Evolutionary conservation across 1,140 invertebrate species (phyloP).

Genomic region (Anoplolepis gracilipes): DNA sequence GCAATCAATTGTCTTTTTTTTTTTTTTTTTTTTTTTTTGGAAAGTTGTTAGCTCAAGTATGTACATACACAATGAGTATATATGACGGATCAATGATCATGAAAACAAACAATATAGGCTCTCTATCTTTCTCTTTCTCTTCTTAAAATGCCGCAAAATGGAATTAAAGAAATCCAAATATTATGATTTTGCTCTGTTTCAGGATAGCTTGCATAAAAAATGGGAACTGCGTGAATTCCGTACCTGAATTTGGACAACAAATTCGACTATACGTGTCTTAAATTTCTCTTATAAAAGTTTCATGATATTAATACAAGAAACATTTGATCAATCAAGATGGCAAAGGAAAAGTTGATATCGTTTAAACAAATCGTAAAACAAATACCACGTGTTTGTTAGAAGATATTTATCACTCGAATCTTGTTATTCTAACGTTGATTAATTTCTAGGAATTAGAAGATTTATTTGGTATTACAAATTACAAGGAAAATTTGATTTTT

Average conservation of each 20-base stretch:
- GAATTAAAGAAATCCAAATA: constrained; percentile 44
- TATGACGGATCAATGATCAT: constrained; percentile 27
- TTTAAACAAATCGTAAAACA: background rate
- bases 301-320: constrained; percentile 37
- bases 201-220: background rate
- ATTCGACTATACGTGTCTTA: constrained; percentile 8
- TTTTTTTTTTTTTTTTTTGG: constrained; percentile 2
- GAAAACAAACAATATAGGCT: constrained; percentile 32
- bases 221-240: background rate
- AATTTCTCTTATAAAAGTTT: constrained; percentile 68
- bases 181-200: background rate
- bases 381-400: background rate
- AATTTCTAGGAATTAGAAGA: too few relatives aligned
- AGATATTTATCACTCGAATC: constrained; percentile 2
- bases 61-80: background rate
- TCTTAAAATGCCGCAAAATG: background rate
- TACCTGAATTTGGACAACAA: background rate
- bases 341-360: background rate
- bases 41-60: background rate
- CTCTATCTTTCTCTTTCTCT: constrained; percentile 1
- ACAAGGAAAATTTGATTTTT: background rate
- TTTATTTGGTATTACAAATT: too few relatives aligned
- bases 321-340: constrained; percentile 8
- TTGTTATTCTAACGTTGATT: too few relatives aligned
- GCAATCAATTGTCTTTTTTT: too few relatives aligned